Evolutionary conservation across 2,113 vertebrate species (phyloP).

Genomic region (Myiopsitta monachus): DNA sequence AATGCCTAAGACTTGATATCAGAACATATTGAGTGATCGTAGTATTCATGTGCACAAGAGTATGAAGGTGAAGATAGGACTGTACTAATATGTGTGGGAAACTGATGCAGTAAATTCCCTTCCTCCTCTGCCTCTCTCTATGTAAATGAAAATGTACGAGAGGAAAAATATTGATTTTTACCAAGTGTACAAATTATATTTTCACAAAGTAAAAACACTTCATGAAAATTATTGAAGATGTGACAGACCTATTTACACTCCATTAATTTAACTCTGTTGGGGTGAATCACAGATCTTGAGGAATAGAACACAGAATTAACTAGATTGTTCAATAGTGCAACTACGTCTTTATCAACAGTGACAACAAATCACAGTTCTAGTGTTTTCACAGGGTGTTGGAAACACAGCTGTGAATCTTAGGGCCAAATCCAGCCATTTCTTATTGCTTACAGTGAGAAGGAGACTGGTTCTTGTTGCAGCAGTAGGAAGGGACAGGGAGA

Average conservation of each 20-base stretch:
- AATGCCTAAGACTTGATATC: background rate
- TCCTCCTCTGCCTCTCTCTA: background rate
- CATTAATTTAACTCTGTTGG: slow-evolving; percentile 60
- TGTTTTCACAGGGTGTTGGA: slow-evolving; percentile 24
- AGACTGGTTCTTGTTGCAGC: background rate
- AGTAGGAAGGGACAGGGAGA: background rate
- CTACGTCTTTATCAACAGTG: slow-evolving; percentile 30
- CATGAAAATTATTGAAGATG: slow-evolving; percentile 62
- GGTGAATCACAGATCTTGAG: slow-evolving; percentile 36
- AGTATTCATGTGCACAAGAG: background rate
- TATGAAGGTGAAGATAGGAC: background rate
- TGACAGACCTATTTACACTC: slow-evolving; percentile 62
- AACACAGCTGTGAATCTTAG: slow-evolving; percentile 20
- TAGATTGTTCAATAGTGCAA: slow-evolving; percentile 45
- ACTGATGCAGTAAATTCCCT: background rate
- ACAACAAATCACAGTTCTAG: slow-evolving; percentile 5
- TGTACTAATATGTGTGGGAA: background rate
- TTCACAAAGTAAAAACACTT: slow-evolving; percentile 62
- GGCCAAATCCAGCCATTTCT: background rate
- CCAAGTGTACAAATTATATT: slow-evolving; percentile 25
- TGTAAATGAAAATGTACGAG: slow-evolving; percentile 38
- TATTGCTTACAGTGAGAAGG: background rate
- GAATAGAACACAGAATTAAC: slow-evolving; percentile 63
- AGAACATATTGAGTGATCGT: background rate
- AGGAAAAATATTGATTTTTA: slow-evolving; percentile 46